These are phyloP conservation scores for Junonia oenone DNA, from an alignment of 2,888 invertebrate genomes.

Conservation along the genomic window DNA sequence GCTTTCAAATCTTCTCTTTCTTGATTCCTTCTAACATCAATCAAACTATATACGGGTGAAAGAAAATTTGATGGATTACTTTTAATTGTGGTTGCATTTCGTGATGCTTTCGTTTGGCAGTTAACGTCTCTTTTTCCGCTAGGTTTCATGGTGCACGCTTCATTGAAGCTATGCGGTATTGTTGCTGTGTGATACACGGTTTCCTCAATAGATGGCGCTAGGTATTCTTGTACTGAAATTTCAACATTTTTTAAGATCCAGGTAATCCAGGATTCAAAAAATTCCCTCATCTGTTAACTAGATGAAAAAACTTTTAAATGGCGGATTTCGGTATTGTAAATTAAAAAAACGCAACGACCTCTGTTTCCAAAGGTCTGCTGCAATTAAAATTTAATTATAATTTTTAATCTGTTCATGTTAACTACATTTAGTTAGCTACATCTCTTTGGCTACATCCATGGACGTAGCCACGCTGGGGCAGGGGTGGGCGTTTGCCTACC, in stretches of 20 bases:
- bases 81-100: conserved; percentile 11
- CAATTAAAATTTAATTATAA: no score
- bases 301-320: no score
- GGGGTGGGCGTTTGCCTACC: no score
- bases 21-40: conserved; percentile 43
- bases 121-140: conserved; percentile 44
- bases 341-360: no score
- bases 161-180: conserved; percentile 25
- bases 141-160: conserved; percentile 57
- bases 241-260: neutral
- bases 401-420: no score
- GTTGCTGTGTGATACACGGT: conserved; percentile 6
- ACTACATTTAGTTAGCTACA: no score
- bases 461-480: no score
- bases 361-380: no score
- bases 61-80: conserved; percentile 29
- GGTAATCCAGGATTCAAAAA: no score
- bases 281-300: no score
- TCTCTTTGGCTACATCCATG: no score
- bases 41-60: conserved; percentile 42
- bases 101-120: conserved; percentile 42
- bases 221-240: conserved; percentile 45
- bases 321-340: no score
- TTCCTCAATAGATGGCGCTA: conserved; percentile 36
- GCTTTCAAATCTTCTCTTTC: conserved; percentile 51